Conservation (phyloP, 2,113 vertebrate genomes). For the Tupaia tana region DNA sequence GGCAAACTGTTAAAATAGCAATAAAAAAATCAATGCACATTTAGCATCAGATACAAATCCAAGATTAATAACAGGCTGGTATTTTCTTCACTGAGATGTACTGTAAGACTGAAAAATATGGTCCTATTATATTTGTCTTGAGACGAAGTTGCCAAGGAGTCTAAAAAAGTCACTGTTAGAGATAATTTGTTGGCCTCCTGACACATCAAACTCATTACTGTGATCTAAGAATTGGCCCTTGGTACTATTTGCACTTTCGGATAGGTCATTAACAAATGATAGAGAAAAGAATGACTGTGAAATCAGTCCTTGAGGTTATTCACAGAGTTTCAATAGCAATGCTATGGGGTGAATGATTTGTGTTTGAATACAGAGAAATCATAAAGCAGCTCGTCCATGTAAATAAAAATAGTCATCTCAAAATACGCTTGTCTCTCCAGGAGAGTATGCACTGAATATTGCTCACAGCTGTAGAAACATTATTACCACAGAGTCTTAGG, state of each 20-base stretch:
- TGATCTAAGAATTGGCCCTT: conserved; percentile 68
- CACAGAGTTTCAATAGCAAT: conserved; percentile 58
- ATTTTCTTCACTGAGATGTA: conserved; percentile 53
- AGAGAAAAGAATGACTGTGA: conserved; percentile 63
- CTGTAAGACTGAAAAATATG: conserved; percentile 53
- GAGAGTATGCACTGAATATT: not conserved
- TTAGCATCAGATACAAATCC: conserved; percentile 30
- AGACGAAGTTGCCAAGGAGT: conserved; percentile 42
- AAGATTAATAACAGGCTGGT: conserved; percentile 52
- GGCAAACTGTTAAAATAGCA: conserved; percentile 45
- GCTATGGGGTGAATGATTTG: conserved; percentile 46
- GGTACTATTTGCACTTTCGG: conserved; percentile 24
- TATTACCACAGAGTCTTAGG: conserved; percentile 3
- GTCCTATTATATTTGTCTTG: conserved; percentile 40
- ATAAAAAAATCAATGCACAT: conserved; percentile 56
- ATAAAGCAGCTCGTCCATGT: conserved; percentile 18
- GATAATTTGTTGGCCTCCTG: conserved; percentile 59
- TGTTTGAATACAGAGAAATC: conserved; percentile 69
- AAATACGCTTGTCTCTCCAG: not conserved
- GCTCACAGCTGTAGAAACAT: conserved; percentile 42
- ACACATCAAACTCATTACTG: conserved; percentile 30
- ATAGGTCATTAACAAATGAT: conserved; percentile 68
- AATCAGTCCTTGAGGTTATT: conserved; percentile 42
- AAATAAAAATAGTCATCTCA: conserved; percentile 48
- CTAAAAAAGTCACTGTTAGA: conserved; percentile 27